Evolutionary conservation across 2,797 vertebrate species (phyloP).

Genomic region (Labeo calbasu): DNA sequence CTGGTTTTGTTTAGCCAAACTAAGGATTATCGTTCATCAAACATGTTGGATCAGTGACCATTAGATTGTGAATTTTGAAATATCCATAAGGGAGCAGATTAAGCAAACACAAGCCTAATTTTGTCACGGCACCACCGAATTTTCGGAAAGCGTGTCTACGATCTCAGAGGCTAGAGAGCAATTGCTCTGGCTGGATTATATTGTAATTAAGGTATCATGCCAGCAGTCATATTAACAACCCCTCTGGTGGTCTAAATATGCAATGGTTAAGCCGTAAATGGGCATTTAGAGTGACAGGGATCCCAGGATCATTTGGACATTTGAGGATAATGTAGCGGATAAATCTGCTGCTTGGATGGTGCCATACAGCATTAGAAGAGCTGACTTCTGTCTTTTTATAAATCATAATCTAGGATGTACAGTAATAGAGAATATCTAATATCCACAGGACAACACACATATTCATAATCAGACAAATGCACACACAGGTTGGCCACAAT

Average conservation of each 20-base stretch:
- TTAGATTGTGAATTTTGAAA: conserved; percentile 27
- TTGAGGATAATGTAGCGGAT: conserved; percentile 50
- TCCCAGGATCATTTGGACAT: conserved; percentile 44
- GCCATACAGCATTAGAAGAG: conserved; percentile 69
- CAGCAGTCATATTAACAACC: conserved; percentile 55
- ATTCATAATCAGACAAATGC: not conserved
- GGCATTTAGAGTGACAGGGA: conserved; percentile 61
- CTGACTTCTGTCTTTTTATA: conserved; percentile 50
- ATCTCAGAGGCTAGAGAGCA: conserved; percentile 33
- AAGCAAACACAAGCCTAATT: conserved; percentile 39
- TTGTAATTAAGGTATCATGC: conserved; percentile 61
- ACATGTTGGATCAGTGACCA: conserved; percentile 41
- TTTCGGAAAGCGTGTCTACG: conserved; percentile 10
- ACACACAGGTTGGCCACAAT: not conserved
- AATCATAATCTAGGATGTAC: conserved; percentile 57
- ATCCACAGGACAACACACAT: conserved; percentile 32
- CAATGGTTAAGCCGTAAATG: conserved; percentile 65
- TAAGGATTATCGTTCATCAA: conserved; percentile 42
- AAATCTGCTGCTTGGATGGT: conserved; percentile 45
- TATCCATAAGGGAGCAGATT: conserved; percentile 44
- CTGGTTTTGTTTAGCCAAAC: conserved; percentile 17
- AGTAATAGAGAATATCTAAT: conserved; percentile 56
- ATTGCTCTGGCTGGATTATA: conserved; percentile 49
- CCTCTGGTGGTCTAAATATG: conserved; percentile 49
- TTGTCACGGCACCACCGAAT: not conserved